A percentile compares a stretch with the other conserved stretches of the same genome.
phyloP scores from a whole-genome alignment of 2,888 invertebrate species.

The Drosophila maculinotata region DNA sequence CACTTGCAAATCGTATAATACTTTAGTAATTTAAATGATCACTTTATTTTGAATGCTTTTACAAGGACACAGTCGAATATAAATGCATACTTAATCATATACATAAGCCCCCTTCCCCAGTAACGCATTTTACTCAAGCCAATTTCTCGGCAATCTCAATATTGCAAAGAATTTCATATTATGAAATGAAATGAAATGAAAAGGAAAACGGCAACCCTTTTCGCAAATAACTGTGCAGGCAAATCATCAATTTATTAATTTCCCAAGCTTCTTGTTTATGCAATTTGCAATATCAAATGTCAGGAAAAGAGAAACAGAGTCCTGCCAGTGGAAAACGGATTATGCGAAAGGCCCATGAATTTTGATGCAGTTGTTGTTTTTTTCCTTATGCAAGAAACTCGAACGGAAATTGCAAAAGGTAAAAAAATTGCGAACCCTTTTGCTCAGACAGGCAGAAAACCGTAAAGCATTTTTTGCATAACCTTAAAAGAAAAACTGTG shows the following conservation, averaged over 20 bases:
- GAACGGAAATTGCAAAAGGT: conserved; percentile 29
- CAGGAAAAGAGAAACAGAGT: conserved; percentile 51
- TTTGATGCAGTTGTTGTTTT: conserved; percentile 34
- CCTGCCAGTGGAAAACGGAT: conserved; percentile 54
- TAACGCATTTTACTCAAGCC: conserved; percentile 34
- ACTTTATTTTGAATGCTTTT: too few species aligned
- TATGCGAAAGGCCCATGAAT: conserved; percentile 59
- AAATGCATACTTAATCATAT: too few species aligned
- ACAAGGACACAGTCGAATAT: too few species aligned
- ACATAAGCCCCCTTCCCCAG: too few species aligned
- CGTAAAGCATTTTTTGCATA: conserved; percentile 64
- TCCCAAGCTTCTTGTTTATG: conserved; percentile 72
- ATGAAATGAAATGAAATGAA: conserved; percentile 11
- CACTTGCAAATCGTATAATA: background rate
- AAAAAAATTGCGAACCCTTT: conserved; percentile 48
- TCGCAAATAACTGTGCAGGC: conserved; percentile 23
- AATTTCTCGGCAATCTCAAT: conserved; percentile 19
- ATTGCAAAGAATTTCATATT: conserved; percentile 22
- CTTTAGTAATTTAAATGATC: too few species aligned
- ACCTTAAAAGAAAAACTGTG: conserved; percentile 28
- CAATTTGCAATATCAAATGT: conserved; percentile 77
- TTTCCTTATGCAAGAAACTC: conserved; percentile 17
- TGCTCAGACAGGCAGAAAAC: conserved; percentile 70
- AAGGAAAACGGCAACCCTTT: conserved; percentile 58
- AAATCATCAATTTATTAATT: conserved; percentile 67